Evolutionary conservation across 2,797 vertebrate genomes (phyloP), one percentile per base, ranked within the genome.

Genomic region (Onychomys torridus): DNA sequence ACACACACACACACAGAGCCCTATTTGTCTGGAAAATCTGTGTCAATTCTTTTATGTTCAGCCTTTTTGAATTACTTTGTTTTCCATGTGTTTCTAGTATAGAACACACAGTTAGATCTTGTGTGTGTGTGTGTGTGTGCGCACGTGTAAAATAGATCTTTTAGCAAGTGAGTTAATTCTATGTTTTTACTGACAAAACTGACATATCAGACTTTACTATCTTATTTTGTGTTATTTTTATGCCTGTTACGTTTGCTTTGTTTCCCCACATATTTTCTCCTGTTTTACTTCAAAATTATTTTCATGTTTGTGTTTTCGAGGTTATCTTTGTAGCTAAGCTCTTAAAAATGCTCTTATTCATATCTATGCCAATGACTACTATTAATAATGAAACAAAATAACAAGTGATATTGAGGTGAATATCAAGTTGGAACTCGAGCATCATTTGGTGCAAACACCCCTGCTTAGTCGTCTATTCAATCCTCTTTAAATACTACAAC

Each of bases 141-240:
- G 67, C 40, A 29, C 86, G 37, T 88, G 17, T 29, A 61, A 95
- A 59, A 73, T 19, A 61, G 91, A 67, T 75, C n/a, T 92, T 92
- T 69, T 61, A 75, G 6, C 65, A 90, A 90, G 43, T 52, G 9
- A 94, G 40, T 95, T 85, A 93, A 78, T n/a, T 57, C 37, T 65
- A 40, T 14, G 34, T 85, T 88, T 46, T 77, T 93, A 87, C 63
- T 76, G 40, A 82, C 49, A 65, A 92, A 63, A 6, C 6, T 69
- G 10, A 69, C 87, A 32, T 84, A 17, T 84, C 65, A 46, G 73
- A 57, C 34, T 65, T 83, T 55, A 71, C 25, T 9, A 32, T 82
- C 57, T 82, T 91, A 94, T 91, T 96, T 96, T 81, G 61, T 91
- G n/a, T 65, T 87, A 69, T 83, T 86, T 69, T 94, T 92, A 81